Conservation (phyloP, 1,140 invertebrate species). For the Calephelis nemesis region DNA sequence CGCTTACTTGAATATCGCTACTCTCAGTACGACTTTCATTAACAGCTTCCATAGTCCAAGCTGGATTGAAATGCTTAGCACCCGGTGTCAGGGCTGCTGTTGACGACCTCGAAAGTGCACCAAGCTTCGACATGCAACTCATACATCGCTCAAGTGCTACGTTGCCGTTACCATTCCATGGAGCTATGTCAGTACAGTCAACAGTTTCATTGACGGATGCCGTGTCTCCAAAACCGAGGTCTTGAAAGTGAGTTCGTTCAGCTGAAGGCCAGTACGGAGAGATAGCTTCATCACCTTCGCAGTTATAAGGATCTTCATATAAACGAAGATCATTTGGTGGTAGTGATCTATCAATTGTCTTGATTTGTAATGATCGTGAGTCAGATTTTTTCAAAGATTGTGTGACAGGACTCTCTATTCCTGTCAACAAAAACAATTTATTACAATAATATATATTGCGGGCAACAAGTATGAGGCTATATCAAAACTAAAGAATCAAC, state of each 20-base stretch:
- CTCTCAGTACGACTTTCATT: slow-evolving; percentile 45
- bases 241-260: slow-evolving; percentile 60
- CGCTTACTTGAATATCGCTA: slow-evolving; percentile 33
- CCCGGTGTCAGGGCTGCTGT: slow-evolving; percentile 72
- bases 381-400: slow-evolving; percentile 74
- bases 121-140: slow-evolving; percentile 89
- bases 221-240: slow-evolving; percentile 77
- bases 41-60: slow-evolving; percentile 82
- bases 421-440: slow-evolving; percentile 22
- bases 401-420: slow-evolving; percentile 46
- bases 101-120: slow-evolving; percentile 82
- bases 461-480: too few species aligned
- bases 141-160: slow-evolving; percentile 84
- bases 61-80: slow-evolving; percentile 78
- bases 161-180: slow-evolving; percentile 54
- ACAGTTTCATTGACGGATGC: slow-evolving; percentile 74
- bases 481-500: too few species aligned
- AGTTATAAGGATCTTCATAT: slow-evolving; percentile 77
- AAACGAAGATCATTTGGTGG: slow-evolving; percentile 69
- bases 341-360: slow-evolving; percentile 62
- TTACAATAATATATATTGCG: not conserved
- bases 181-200: slow-evolving; percentile 37
- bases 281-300: slow-evolving; percentile 65
- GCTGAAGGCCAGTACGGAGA: slow-evolving; percentile 61
- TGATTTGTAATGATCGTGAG: slow-evolving; percentile 80